Percentiles rank a stretch among this genome's conserved stretches.
Evolutionary conservation across 2,888 invertebrate genomes (phyloP).

Genomic region (Agrenia bidenticulata): DNA sequence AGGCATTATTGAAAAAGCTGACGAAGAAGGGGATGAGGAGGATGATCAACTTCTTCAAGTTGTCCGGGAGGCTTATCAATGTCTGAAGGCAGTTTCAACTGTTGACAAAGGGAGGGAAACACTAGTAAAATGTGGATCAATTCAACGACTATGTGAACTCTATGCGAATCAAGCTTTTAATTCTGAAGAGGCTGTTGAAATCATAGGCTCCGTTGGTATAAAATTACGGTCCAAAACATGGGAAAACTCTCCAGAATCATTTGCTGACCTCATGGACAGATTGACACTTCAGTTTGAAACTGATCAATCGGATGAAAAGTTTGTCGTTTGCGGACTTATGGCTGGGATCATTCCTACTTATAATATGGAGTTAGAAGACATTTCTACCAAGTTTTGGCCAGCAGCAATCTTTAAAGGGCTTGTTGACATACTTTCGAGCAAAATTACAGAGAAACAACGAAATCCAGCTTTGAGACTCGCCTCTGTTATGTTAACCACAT

Average conservation of each 20-base stretch:
- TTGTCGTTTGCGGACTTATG: slow-evolving; percentile 78
- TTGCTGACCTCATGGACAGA: slow-evolving; percentile 78
- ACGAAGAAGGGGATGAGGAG: slow-evolving; percentile 71
- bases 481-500: slow-evolving; percentile 73
- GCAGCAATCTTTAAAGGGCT: slow-evolving; percentile 77
- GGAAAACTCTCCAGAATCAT: slow-evolving; percentile 73
- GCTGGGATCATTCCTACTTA: slow-evolving; percentile 64
- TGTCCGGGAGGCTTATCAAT: slow-evolving; percentile 54
- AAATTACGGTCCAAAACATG: slow-evolving; percentile 73
- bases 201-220: slow-evolving; percentile 73
- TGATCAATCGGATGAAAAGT: slow-evolving; percentile 84
- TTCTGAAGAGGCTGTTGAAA: slow-evolving; percentile 81
- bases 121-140: slow-evolving; percentile 73
- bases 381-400: slow-evolving; percentile 75
- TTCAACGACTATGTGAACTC: slow-evolving; percentile 65
- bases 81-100: slow-evolving; percentile 53
- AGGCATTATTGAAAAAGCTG: slow-evolving; percentile 79
- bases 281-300: slow-evolving; percentile 84
- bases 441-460: slow-evolving; percentile 82
- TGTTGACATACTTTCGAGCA: slow-evolving; percentile 79
- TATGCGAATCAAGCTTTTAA: slow-evolving; percentile 86
- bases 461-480: slow-evolving; percentile 84
- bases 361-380: slow-evolving; percentile 55
- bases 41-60: slow-evolving; percentile 71
- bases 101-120: slow-evolving; percentile 74